Evolutionary conservation across 1,140 invertebrate genomes (phyloP), one percentile per base, ranked within the genome.

Genomic region (Pseudomyrmex pallidus): DNA sequence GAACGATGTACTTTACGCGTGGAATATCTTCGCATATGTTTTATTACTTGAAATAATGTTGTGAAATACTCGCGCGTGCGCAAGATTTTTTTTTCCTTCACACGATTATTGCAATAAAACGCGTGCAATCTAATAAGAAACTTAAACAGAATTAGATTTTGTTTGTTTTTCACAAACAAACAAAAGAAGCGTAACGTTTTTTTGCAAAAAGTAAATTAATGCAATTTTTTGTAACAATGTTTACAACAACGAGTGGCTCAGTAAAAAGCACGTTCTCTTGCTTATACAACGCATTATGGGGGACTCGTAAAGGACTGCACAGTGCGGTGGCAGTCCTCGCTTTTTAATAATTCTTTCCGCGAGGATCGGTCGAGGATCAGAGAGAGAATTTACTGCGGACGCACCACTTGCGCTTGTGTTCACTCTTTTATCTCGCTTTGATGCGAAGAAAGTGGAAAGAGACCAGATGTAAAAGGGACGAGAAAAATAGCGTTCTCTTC

Each of bases 361-460:
- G 22, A 46, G 44, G 13, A 66, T 66, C 22, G 61, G 12, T 48
- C 48, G 57, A 35, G 73, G 66, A 70, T 76, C 57, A 57, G 57
- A 66, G 64, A 63, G 25, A 61, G 22, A 86, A 87, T 87, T 67
- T 72, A 76, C 72, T 70, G 57, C 59, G 17, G 73, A 76, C 85
- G 50, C 48, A 20, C 13, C 10, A 46, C 54, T 50, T 44, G 54
- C 15, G 15, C 20, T 17, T 44, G 35, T 66, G 44, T 78, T 68
- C 64, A 13, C 20, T 59, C 66, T 59, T 87, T 86, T 62, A 83
- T 66, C 68, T 61, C 59, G 44, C 63, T 77, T 73, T 83, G 64
- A 70, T 46, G 64, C 12, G 2, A 52, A 17, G 46, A 59, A 50
- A 13, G 56, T 17, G 20, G 12, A 52, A 25, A 76, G 59, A 64